Base-by-base conservation (phyloP, 2,113 vertebrate species). In the Poecile atricapillus region DNA sequence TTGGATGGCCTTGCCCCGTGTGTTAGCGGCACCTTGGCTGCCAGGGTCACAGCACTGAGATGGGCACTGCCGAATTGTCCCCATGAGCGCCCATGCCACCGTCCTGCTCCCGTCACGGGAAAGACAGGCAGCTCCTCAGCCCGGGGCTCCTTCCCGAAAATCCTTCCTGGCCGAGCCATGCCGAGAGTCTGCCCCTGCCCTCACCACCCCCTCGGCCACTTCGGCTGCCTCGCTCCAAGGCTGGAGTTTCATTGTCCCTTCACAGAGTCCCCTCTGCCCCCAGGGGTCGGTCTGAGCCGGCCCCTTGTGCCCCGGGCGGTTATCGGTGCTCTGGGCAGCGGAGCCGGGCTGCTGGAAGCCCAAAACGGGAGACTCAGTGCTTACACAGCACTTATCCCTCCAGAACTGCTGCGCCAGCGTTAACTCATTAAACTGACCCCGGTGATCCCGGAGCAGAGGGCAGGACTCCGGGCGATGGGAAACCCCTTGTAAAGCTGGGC, bases 331-430 rank as follows among this genome's bases (percentile, higher is more conserved):
- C 27, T 15, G 46, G 64, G 78, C 84, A 80, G 85, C 27, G 3
- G 37, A 64, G 59, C 53, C 0, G 4, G 55, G 77, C 69, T n/a
- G 73, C 62, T 63, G 35, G 31, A 55, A 83, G 49, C 79, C 63
- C 55, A 37, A 22, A 55, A 27, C 41, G 30, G 27, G 71, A 76
- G 41, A 8, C 41, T 49, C 22, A 9, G 55, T 94, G 96, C 77
- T 96, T 92, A 86, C 96, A 77, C 93, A 96, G 91, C 94, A 87
- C 89, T 96, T 83, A 76, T 0, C n/a, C 58, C 60, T 23, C 31
- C 37, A 83, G 74, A 96, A 91, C 20, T 96, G 96, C 94, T 95
- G 83, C 15, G 89, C 83, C 68, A 96, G 96, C 93, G 78, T 33
- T 90, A 89, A 80, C 89, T 86, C 76, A 41, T 68, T 31, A 74